Evolutionary conservation across 2,888 invertebrate genomes (phyloP), one percentile per base, ranked within the genome.

Genomic region (Hartigia nigra): DNA sequence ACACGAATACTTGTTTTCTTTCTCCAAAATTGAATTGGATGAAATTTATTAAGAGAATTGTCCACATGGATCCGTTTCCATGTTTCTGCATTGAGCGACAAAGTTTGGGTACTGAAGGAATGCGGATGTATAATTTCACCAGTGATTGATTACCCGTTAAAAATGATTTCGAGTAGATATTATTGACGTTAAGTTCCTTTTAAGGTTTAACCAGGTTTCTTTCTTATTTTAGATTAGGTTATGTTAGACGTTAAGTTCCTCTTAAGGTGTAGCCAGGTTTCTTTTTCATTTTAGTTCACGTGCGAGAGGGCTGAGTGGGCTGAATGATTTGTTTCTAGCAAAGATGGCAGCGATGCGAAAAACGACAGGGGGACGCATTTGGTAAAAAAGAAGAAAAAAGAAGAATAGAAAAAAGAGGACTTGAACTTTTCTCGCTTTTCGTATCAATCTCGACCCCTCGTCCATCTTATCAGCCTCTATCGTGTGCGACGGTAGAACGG

Each of bases 251-350:
- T 55, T 55, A 23, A 55, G 39, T 55, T 55, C 39, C 23, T 55
- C 39, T 9, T 5, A 2, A 55, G 39, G 39, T 23, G 14, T 0
- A 55, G 39, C 39, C 23, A 55, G 39, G 23, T 55, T 55, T 55
- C 23, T 23, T 55, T 9, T 76, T 70, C 75, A 70, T 34, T 70
- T n/a, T 72, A 76, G 34, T 77, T 77, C 9, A 74, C 34, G 14
- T n/a, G 32, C 11, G 34, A 31, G 32, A 31, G 37, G n/a, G n/a
- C n/a, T n/a, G n/a, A n/a, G n/a, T n/a, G n/a, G n/a, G 74, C 32
- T 75, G 39, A 78, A 35, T 70, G 69, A 72, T 78, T 70, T 77
- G 70, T 55, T 23, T 55, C 39, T 23, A 55, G 39, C 39, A 23
- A 55, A 23, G 39, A 55, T 55, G 39, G 39, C 2, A 55, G 39